A percentile compares a stretch with the other conserved stretches of the same genome.
These are phyloP conservation scores for Elegia similella DNA, from an alignment of 2,888 invertebrate genomes.

Conservation along the genomic window DNA sequence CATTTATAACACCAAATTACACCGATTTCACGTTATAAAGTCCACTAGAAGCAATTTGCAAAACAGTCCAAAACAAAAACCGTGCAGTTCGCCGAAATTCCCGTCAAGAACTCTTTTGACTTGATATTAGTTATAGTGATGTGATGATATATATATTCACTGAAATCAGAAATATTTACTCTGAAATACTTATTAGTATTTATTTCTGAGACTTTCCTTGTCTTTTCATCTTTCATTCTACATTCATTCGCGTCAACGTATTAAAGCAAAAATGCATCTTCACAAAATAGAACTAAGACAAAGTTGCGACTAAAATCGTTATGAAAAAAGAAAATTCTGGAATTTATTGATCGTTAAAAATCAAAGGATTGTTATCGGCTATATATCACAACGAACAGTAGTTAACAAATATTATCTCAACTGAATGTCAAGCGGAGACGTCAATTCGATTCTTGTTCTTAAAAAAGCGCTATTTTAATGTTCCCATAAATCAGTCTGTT, in stretches of 20 bases:
- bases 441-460: conserved; percentile 28
- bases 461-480: conserved; percentile 36
- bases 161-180: not conserved
- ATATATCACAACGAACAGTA: conserved; percentile 58
- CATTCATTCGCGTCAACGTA: not conserved
- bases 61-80: too few relatives aligned
- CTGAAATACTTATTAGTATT: not conserved
- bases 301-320: not conserved
- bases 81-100: too few relatives aligned
- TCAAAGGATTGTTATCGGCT: conserved; percentile 31
- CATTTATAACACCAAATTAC: too few relatives aligned
- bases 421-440: conserved; percentile 37
- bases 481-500: conserved; percentile 65
- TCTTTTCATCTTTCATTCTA: not conserved
- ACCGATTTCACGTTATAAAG: too few relatives aligned
- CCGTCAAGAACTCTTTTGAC: too few relatives aligned
- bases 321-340: conserved; percentile 10
- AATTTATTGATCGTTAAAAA: conserved; percentile 26
- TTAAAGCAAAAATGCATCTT: not conserved
- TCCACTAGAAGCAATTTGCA: too few relatives aligned
- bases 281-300: not conserved
- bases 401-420: conserved; percentile 61
- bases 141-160: too few relatives aligned
- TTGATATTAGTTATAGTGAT: not conserved
- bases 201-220: not conserved